Conservation (phyloP, 2,113 vertebrate species). For the Theristicus caerulescens region DNA sequence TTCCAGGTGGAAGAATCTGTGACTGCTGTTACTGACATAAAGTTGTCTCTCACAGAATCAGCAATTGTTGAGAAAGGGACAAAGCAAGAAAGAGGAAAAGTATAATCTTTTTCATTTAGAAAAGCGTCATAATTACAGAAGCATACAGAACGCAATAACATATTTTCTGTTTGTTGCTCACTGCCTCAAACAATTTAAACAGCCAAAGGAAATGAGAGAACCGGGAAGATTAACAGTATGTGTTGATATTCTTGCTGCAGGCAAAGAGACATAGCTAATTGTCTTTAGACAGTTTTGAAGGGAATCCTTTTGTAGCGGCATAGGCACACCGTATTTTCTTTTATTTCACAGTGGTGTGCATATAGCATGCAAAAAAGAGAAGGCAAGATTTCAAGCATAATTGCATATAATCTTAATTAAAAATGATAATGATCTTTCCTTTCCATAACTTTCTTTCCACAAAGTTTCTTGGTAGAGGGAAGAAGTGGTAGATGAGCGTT, state of each 20-base stretch:
- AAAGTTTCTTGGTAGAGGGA: background rate
- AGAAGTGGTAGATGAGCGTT: background rate
- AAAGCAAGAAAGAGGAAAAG: background rate
- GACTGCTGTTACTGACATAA: background rate
- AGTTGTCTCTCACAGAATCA: background rate
- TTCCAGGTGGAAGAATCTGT: background rate
- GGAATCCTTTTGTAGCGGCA: background rate
- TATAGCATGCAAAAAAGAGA: background rate
- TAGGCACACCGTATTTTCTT: background rate
- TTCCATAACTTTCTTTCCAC: background rate
- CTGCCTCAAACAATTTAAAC: background rate
- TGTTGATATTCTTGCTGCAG: conserved; percentile 9
- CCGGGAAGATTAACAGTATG: background rate
- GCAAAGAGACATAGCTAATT: background rate
- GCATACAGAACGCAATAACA: background rate
- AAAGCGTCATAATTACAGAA: background rate
- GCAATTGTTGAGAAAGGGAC: background rate
- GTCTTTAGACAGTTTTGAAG: background rate
- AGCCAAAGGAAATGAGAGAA: conserved; percentile 12
- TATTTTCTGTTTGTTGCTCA: background rate
- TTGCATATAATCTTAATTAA: background rate
- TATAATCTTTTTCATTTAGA: background rate
- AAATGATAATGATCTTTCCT: background rate
- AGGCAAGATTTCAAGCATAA: background rate
- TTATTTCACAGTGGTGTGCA: background rate